Base-by-base conservation (phyloP, 2,888 invertebrate species). In the Coelinius sp. region DNA sequence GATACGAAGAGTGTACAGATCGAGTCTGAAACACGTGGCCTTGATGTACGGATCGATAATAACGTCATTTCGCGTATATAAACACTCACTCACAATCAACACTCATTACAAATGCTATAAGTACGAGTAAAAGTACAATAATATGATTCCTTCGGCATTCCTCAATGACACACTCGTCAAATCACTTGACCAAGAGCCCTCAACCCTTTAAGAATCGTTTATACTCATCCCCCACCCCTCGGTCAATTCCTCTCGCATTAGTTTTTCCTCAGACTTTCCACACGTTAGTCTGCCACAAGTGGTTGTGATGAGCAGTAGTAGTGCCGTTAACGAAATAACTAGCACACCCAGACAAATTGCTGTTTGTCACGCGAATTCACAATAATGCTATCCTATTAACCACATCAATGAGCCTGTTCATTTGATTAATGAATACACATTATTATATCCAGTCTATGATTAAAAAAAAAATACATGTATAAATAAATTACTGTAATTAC, bases 251-350 rank as follows among this genome's bases (percentile, higher is more conserved):
- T 22, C n/a, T 24, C 12, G 27, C 38, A 67, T 7, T 35, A 49
- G 53, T 10, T 17, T 71, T 41, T 25, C 31, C 41, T 71, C 68
- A 68, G 71, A 75, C 73, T 73, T 62, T 70, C 44, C 70, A 66
- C 65, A 46, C 70, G 35, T 49, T 62, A 66, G 67, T 77, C 83
- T 75, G 82, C 85, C 82, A 85, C 85, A 85, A 85, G 86, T 85
- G 86, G 86, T 86, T 85, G 85, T 81, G 83, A 75, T 80, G 81
- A 79, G 75, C 75, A 71, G 64, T 53, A 49, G 38, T 56, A 12
- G 2, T 27, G 25, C 7, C 10, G 65, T 62, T 46, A 53, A 71
- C 12, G 20, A 14, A 62, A 63, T 53, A 70, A 70, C 70, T 68
- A 59, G 69, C 24, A 70, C 67, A 65, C 17, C 17, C 35, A 69